These are phyloP conservation scores for Takifugu bimaculatus DNA, from an alignment of 2,113 vertebrate genomes.

Conservation along the genomic window DNA sequence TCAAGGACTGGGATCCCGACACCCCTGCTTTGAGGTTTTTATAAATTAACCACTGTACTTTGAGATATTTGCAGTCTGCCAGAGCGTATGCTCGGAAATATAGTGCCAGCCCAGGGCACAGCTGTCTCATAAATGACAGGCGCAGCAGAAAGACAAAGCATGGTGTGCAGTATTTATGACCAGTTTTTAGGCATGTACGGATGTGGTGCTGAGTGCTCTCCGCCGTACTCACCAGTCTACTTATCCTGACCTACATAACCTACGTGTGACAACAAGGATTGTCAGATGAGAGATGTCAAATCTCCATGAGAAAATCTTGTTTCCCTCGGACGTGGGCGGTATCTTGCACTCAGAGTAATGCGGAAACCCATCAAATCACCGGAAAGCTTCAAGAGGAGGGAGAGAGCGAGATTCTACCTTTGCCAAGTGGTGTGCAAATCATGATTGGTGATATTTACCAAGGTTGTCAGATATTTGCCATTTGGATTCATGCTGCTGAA, in stretches of 20 bases:
- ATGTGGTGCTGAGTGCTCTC: slow-evolving; percentile 67
- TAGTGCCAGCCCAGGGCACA: slow-evolving; percentile 57
- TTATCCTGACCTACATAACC: slow-evolving; percentile 61
- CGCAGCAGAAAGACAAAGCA: slow-evolving; percentile 69
- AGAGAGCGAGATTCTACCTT: too few species aligned
- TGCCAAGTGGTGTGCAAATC: too few species aligned
- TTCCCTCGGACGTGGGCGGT: slow-evolving; percentile 11
- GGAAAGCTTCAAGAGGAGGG: slow-evolving; percentile 7
- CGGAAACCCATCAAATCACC: slow-evolving; percentile 35
- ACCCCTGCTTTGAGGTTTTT: too few species aligned
- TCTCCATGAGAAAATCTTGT: slow-evolving; percentile 40
- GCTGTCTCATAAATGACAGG: slow-evolving; percentile 59
- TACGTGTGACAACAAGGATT: slow-evolving; percentile 60
- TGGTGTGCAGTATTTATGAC: slow-evolving; percentile 75
- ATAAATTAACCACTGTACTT: slow-evolving; percentile 48
- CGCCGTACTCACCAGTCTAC: slow-evolving; percentile 67
- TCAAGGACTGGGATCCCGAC: too few species aligned
- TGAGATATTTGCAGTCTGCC: slow-evolving; percentile 66
- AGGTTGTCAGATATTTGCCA: too few species aligned
- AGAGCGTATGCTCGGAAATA: slow-evolving; percentile 41
- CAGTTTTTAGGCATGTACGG: slow-evolving; percentile 48
- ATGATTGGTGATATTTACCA: too few species aligned
- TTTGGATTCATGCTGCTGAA: too few species aligned
- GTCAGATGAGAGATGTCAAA: slow-evolving; percentile 47
- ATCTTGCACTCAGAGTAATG: slow-evolving; percentile 17